Percentiles rank a stretch among this genome's conserved stretches.
Evolutionary conservation across 2,113 vertebrate species (phyloP).

Genomic region (Semnornis frantzii): DNA sequence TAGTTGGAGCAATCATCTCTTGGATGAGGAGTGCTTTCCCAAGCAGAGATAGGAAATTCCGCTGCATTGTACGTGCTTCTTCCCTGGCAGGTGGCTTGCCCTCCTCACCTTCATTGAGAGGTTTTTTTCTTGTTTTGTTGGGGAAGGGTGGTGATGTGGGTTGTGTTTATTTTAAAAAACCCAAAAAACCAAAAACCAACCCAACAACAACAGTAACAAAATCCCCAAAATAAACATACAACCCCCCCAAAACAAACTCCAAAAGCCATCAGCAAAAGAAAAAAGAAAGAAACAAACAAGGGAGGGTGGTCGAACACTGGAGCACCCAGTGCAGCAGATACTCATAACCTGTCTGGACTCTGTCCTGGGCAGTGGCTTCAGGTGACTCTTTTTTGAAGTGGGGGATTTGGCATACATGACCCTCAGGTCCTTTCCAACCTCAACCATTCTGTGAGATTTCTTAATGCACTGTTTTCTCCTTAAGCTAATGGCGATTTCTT

Average conservation of each 20-base stretch:
- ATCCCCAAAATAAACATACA: no score
- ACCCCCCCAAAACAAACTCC: no score
- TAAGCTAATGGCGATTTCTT: neutral
- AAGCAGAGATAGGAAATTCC: neutral
- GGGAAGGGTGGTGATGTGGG: no score
- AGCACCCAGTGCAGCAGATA: neutral
- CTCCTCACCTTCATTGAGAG: neutral
- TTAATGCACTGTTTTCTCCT: neutral
- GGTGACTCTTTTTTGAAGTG: neutral
- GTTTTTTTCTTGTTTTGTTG: no score
- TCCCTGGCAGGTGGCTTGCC: neutral
- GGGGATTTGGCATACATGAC: rapidly evolving
- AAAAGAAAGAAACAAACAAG: no score
- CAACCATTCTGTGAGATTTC: neutral
- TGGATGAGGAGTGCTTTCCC: neutral
- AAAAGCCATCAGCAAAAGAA: no score
- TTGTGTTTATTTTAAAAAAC: no score
- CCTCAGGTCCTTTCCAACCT: neutral
- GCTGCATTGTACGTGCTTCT: rapidly evolving
- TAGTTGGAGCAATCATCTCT: neutral
- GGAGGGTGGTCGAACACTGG: neutral
- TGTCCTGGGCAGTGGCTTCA: neutral
- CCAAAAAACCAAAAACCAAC: no score
- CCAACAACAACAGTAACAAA: no score
- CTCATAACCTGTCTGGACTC: rapidly evolving